Evolutionary conservation across 92 coral and sea anemone genomes (phyloP).

Genomic region (Heteractis magnifica): DNA sequence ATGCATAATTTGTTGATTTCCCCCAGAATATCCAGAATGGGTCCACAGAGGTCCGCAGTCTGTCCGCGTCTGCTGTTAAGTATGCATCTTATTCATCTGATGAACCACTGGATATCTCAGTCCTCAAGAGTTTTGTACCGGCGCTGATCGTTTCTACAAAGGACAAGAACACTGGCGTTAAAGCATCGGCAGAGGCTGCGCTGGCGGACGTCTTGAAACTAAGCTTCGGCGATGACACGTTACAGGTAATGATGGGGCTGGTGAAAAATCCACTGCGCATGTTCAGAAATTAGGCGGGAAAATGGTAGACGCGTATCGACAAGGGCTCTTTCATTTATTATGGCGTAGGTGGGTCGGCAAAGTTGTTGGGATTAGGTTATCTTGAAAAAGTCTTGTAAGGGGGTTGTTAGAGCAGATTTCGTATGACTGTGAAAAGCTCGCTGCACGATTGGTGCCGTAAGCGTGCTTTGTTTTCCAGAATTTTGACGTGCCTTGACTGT

Average conservation of each 20-base stretch:
- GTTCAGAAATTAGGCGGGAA: too few relatives aligned
- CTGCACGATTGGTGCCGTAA: too few relatives aligned
- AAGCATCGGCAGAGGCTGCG: conserved; percentile 77
- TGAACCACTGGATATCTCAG: conserved; percentile 59
- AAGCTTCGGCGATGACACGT: conserved; percentile 62
- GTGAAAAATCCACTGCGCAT: too few relatives aligned
- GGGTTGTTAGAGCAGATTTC: too few relatives aligned
- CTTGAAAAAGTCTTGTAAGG: too few relatives aligned
- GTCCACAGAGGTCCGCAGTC: conserved; percentile 66
- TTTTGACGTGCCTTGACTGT: neutral
- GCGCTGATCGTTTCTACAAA: conserved; percentile 64
- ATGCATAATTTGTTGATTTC: neutral
- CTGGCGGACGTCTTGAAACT: conserved; percentile 71
- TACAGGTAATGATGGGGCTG: conserved; percentile 56
- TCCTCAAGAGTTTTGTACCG: conserved; percentile 67
- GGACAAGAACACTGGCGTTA: conserved; percentile 82
- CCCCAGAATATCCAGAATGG: conserved; percentile 79
- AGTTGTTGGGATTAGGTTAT: too few relatives aligned
- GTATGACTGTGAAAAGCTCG: too few relatives aligned
- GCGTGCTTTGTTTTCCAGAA: too few relatives aligned
- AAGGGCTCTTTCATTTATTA: too few relatives aligned
- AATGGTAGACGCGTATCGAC: too few relatives aligned
- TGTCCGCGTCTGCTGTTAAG: conserved; percentile 73
- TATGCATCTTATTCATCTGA: conserved; percentile 63
- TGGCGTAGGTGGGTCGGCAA: too few relatives aligned